These are phyloP conservation scores for Mercenaria mercenaria DNA, from an alignment of 1,140 invertebrate species.

Conservation along the genomic window DNA sequence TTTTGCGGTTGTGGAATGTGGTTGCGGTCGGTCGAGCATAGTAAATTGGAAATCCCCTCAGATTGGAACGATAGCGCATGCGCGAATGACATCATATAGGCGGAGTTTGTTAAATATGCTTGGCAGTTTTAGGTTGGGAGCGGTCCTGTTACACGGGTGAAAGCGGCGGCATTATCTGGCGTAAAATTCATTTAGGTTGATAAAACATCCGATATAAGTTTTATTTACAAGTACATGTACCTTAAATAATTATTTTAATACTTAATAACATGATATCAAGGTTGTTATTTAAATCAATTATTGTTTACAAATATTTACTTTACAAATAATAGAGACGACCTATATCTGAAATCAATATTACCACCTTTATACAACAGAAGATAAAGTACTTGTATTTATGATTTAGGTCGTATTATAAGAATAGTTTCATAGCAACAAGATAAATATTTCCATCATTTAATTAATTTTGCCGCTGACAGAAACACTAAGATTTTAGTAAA, in stretches of 20 bases:
- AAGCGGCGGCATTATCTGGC: background rate
- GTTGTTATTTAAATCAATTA: too few species aligned
- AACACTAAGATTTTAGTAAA: too few species aligned
- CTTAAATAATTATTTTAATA: too few species aligned
- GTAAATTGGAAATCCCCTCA: conserved; percentile 22
- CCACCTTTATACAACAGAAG: too few species aligned
- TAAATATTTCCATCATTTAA: background rate
- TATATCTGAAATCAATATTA: too few species aligned
- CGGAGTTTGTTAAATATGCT: conserved; percentile 14
- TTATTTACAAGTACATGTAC: too few species aligned
- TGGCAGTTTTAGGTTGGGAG: background rate
- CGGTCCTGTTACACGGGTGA: background rate
- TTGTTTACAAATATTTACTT: background rate
- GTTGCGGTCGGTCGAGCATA: conserved; percentile 28
- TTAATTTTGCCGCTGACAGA: too few species aligned
- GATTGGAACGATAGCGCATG: conserved; percentile 14
- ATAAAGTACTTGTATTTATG: too few species aligned
- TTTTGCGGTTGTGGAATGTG: conserved; percentile 49
- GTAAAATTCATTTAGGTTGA: too few species aligned
- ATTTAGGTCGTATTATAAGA: background rate
- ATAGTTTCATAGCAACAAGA: background rate
- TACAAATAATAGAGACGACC: background rate
- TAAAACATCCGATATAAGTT: too few species aligned
- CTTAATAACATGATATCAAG: too few species aligned
- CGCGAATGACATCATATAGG: conserved; percentile 36